Evolutionary conservation across 2,113 vertebrate genomes (phyloP).

Genomic region (Antechinus stuartii): DNA sequence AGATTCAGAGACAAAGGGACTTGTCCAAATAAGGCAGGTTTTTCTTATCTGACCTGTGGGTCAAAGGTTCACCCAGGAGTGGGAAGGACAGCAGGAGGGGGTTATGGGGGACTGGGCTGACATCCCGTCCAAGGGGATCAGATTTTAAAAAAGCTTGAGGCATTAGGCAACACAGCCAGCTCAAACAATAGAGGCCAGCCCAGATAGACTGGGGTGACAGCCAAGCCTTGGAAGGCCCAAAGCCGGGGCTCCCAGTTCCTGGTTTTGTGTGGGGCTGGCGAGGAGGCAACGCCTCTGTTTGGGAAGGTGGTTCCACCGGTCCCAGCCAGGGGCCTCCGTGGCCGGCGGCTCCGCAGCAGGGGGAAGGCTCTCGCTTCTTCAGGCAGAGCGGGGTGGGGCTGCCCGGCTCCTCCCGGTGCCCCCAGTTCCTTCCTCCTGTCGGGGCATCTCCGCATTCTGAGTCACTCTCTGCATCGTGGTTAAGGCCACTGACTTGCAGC

Average conservation of each 20-base stretch:
- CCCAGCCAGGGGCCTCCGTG: not conserved
- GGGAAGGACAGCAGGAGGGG: too few relatives aligned
- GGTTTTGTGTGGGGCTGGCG: not conserved
- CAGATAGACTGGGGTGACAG: not conserved
- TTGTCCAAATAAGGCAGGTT: not conserved
- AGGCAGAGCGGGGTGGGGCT: constrained; percentile 24
- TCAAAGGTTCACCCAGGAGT: not conserved
- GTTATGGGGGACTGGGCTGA: not conserved
- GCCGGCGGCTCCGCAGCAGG: not conserved
- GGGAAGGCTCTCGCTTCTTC: not conserved
- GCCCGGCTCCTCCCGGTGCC: not conserved
- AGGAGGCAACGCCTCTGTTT: not conserved
- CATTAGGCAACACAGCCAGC: not conserved
- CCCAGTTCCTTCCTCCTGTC: constrained; percentile 31
- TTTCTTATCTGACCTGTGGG: not conserved
- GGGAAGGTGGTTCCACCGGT: not conserved
- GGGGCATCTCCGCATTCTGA: constrained; percentile 1
- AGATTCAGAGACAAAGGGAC: constrained; percentile 3
- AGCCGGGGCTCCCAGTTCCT: not conserved
- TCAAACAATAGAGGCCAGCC: not conserved
- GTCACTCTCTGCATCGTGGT: constrained; percentile 38
- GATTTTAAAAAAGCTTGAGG: not conserved
- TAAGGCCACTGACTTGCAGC: constrained; percentile 24
- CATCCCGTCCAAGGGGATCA: not conserved
- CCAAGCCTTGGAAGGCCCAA: not conserved